These are phyloP conservation scores for Leucophenga varia DNA, from an alignment of 1,140 invertebrate species.

Conservation along the genomic window DNA sequence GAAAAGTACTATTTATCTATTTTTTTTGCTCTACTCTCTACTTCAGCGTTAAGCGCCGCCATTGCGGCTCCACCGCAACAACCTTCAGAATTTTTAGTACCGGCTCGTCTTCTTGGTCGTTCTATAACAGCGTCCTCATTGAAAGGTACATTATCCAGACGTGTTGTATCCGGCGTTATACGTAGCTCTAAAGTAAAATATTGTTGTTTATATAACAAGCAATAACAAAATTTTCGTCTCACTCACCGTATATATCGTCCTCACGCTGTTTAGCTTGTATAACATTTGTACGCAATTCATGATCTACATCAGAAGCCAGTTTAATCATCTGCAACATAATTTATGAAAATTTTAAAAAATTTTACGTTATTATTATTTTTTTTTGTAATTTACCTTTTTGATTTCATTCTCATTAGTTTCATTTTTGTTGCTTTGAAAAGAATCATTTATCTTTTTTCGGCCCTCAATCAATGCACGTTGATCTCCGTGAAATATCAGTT, in stretches of 20 bases:
- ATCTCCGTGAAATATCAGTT: slow-evolving; percentile 44
- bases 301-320: slow-evolving; percentile 39
- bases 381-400: slow-evolving; percentile 31
- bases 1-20: slow-evolving; percentile 12
- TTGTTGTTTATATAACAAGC: slow-evolving; percentile 28
- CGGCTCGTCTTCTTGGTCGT: slow-evolving; percentile 16
- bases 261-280: slow-evolving; percentile 41
- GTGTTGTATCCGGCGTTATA: slow-evolving; percentile 43
- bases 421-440: slow-evolving; percentile 36
- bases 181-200: slow-evolving; percentile 28
- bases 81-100: slow-evolving; percentile 18
- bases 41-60: slow-evolving; percentile 25
- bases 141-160: slow-evolving; percentile 43
- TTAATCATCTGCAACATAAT: slow-evolving; percentile 33
- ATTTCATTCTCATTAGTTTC: slow-evolving; percentile 38
- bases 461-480: slow-evolving; percentile 27
- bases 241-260: slow-evolving; percentile 39
- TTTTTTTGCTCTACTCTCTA: slow-evolving; percentile 21
- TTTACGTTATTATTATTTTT: not conserved
- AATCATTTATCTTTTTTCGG: slow-evolving; percentile 41
- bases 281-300: slow-evolving; percentile 49
- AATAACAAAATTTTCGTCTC: not conserved
- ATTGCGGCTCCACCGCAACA: slow-evolving; percentile 37
- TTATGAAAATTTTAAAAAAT: not conserved
- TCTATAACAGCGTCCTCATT: slow-evolving; percentile 45